A percentile compares a stretch with the other conserved stretches of the same genome.
Evolutionary conservation across 2,797 vertebrate genomes (phyloP).

Genomic region (Alectoris magna): DNA sequence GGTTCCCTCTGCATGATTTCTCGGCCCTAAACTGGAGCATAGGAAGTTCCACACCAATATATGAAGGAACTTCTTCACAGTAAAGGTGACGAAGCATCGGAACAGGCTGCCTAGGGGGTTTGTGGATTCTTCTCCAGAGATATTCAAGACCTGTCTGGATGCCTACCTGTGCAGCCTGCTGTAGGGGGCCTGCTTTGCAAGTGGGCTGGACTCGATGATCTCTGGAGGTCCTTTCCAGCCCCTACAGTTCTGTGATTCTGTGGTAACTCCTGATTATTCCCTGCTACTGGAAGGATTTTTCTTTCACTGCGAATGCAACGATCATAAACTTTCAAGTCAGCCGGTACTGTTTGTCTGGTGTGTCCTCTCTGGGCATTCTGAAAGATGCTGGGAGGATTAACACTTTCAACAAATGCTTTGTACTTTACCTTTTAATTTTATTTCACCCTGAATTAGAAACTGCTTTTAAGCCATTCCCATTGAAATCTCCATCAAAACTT

Average conservation of each 20-base stretch:
- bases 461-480: background rate
- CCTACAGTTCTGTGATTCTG: too few species aligned
- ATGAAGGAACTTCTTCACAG: too few species aligned
- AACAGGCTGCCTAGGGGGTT: too few species aligned
- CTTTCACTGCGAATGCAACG: background rate
- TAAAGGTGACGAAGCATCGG: too few species aligned
- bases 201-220: too few species aligned
- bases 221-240: too few species aligned
- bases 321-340: background rate
- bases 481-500: background rate
- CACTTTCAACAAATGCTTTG: background rate
- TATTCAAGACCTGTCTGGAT: too few species aligned
- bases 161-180: too few species aligned
- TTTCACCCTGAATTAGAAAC: background rate
- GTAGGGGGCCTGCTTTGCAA: too few species aligned
- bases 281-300: background rate
- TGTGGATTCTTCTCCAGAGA: too few species aligned
- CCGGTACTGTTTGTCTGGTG: background rate
- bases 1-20: background rate
- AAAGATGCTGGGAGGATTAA: background rate
- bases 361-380: background rate
- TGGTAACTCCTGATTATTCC: background rate
- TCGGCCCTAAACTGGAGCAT: too few species aligned
- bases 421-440: background rate
- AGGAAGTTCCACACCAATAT: too few species aligned